phyloP scores from a whole-genome alignment of 2,113 vertebrate species.

The Corythaeola cristata region DNA sequence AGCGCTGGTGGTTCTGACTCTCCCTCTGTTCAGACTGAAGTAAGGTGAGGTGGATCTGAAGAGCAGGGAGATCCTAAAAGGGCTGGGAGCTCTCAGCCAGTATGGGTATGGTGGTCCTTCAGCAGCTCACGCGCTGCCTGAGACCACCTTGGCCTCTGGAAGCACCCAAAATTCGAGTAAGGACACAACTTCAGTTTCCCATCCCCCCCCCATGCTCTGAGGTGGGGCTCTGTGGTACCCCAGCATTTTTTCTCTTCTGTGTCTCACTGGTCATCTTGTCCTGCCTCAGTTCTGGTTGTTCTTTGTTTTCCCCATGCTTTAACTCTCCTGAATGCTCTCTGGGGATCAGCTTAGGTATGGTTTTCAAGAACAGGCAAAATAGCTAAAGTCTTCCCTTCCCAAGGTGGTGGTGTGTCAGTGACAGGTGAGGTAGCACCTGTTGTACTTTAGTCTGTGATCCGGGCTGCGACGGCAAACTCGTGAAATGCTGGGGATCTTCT shows the following conservation, averaged over 20 bases:
- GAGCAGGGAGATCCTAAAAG: not conserved
- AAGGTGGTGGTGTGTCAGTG: not conserved
- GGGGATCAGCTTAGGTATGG: not conserved
- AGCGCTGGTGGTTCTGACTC: not conserved
- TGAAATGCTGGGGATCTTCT: not conserved
- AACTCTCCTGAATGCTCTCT: not conserved
- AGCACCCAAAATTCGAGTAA: not conserved
- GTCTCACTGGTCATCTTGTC: not conserved
- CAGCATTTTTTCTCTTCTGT: not conserved
- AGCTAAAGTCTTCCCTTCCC: not conserved
- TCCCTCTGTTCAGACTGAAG: not conserved
- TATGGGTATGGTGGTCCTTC: not conserved
- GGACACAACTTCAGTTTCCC: not conserved
- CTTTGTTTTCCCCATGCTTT: not conserved
- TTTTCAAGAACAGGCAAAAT: not conserved
- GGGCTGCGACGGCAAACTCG: not conserved
- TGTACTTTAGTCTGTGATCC: not conserved
- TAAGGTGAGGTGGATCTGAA: not conserved
- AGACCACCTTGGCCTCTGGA: not conserved
- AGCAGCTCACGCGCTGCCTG: not conserved
- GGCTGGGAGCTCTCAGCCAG: not conserved
- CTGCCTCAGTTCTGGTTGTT: not conserved
- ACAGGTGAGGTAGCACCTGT: not conserved
- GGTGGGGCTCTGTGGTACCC: not conserved
- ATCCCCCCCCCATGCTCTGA: not conserved